A percentile compares a stretch with the other conserved stretches of the same genome.
phyloP scores from a whole-genome alignment of 2,113 vertebrate genomes.

The Phoenicopterus ruber region DNA sequence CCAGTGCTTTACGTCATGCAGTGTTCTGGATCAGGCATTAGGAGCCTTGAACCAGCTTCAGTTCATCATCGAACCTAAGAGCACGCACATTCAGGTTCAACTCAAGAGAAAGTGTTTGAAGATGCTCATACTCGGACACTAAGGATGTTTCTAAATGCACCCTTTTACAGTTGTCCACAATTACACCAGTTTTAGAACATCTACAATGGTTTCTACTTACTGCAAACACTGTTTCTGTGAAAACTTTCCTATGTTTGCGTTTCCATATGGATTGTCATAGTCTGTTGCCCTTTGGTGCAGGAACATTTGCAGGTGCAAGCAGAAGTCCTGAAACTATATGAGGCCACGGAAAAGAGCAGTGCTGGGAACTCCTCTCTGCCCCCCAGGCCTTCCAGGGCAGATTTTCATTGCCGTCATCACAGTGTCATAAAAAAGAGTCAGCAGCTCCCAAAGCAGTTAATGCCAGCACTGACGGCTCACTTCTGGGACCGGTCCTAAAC shows the following conservation, averaged over 20 bases:
- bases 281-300: not conserved
- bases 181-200: not conserved
- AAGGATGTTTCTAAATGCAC: not conserved
- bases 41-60: not conserved
- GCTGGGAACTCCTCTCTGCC: not conserved
- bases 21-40: not conserved
- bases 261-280: not conserved
- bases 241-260: not conserved
- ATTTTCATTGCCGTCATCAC: not conserved
- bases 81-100: fast-evolving
- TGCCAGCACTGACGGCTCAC: not conserved
- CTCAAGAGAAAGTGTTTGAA: not conserved
- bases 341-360: fast-evolving
- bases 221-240: not conserved
- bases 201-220: not conserved
- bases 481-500: not conserved
- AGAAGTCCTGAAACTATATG: not conserved
- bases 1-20: not conserved
- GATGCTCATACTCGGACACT: not conserved
- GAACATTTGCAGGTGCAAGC: not conserved
- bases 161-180: not conserved
- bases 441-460: not conserved
- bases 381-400: not conserved
- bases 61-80: not conserved
- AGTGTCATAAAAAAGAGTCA: not conserved